Percentiles rank a stretch among this genome's conserved stretches.
These are phyloP conservation scores for Formica selysi DNA, from an alignment of 1,140 invertebrate genomes.

Conservation along the genomic window DNA sequence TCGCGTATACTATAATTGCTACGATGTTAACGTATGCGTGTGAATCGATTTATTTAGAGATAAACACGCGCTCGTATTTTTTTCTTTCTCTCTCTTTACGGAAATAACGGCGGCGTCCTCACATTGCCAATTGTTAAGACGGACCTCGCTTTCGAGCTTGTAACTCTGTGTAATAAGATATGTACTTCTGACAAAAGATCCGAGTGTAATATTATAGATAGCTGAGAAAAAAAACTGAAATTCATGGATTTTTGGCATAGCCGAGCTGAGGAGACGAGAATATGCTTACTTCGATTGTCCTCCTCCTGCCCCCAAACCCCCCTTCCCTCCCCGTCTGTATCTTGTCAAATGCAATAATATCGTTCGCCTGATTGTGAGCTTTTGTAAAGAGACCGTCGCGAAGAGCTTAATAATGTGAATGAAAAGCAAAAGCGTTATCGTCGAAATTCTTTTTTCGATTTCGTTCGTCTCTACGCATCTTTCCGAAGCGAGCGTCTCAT, in stretches of 20 bases:
- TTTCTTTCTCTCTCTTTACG: constrained; percentile 47
- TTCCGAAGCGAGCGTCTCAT: constrained; percentile 40
- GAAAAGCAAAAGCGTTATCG: neutral
- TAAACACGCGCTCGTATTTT: neutral
- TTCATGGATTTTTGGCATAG: constrained; percentile 45
- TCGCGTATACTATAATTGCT: constrained; percentile 61
- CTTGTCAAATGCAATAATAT: constrained; percentile 68
- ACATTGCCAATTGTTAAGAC: constrained; percentile 48
- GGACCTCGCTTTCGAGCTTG: constrained; percentile 52
- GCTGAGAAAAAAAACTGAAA: constrained; percentile 26
- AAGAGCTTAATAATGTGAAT: constrained; percentile 1
- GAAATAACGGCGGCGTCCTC: constrained; percentile 50
- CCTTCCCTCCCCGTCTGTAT: constrained; percentile 49
- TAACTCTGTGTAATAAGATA: constrained; percentile 54
- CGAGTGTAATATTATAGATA: constrained; percentile 53
- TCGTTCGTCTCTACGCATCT: constrained; percentile 16
- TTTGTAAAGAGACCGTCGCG: constrained; percentile 53
- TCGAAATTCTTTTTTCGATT: constrained; percentile 43
- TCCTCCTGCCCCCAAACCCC: constrained; percentile 12
- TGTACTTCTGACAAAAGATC: constrained; percentile 46
- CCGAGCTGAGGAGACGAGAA: constrained; percentile 33
- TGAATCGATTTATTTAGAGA: constrained; percentile 67
- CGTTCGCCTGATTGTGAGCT: constrained; percentile 52
- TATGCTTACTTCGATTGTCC: constrained; percentile 57
- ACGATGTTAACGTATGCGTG: constrained; percentile 67